phyloP scores from a whole-genome alignment of 1,140 invertebrate species.

The Phymastichus coffea region DNA sequence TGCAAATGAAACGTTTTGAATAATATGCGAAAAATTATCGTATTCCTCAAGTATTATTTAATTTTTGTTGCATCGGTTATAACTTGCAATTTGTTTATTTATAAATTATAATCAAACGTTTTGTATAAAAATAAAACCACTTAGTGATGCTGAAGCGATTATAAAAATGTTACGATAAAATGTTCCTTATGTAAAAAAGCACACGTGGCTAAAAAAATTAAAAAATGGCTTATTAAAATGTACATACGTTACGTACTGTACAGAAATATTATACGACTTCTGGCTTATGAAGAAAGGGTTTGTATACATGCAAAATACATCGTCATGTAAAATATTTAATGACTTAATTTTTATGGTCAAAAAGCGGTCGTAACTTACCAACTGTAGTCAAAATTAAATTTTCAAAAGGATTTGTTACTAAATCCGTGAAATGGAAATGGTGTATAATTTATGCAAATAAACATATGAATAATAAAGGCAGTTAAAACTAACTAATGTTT shows the following conservation, averaged over 20 bases:
- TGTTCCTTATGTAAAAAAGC: constrained; percentile 34
- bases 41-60: constrained; percentile 13
- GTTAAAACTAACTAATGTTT: too few species aligned
- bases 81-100: constrained; percentile 8
- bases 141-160: constrained; percentile 18
- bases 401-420: too few species aligned
- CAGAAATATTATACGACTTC: constrained; percentile 22
- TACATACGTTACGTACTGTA: constrained; percentile 27
- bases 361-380: constrained; percentile 19
- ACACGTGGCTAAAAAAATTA: constrained; percentile 28
- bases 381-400: constrained; percentile 1
- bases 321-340: constrained; percentile 14
- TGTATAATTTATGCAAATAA: too few species aligned
- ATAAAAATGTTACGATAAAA: constrained; percentile 25
- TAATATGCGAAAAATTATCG: neutral
- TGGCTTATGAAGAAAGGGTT: constrained; percentile 5
- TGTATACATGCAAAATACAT: constrained; percentile 10
- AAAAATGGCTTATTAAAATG: constrained; percentile 29
- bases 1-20: too few species aligned
- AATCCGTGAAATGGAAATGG: too few species aligned
- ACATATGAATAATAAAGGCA: too few species aligned
- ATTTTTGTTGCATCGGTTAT: constrained; percentile 20
- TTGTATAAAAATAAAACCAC: constrained; percentile 15
- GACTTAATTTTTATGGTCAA: constrained; percentile 15
- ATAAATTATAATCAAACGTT: constrained; percentile 23